Evolutionary conservation across 2,888 invertebrate species (phyloP).

Genomic region (Pollenia labialis): DNA sequence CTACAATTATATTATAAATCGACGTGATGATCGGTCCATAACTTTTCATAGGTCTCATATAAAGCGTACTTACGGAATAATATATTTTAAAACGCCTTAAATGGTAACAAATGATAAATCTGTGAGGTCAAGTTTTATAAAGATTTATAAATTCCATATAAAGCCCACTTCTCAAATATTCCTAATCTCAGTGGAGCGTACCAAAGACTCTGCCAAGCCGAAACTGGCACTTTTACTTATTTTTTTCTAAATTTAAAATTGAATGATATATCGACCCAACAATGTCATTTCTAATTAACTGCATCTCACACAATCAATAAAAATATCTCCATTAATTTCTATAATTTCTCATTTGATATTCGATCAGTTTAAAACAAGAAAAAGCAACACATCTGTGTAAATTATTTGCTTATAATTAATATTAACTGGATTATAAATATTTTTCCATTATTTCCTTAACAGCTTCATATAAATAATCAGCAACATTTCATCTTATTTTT

Average conservation of each 20-base stretch:
- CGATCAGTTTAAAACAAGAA: slow-evolving; percentile 23
- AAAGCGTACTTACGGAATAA: too few species aligned
- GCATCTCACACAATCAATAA: background rate
- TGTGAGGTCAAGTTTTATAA: too few species aligned
- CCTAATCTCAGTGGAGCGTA: too few species aligned
- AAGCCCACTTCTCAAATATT: too few species aligned
- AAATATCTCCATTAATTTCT: slow-evolving; percentile 1
- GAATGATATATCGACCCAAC: slow-evolving; percentile 14
- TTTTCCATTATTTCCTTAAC: slow-evolving; percentile 60
- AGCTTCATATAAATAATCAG: slow-evolving; percentile 70
- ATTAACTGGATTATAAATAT: slow-evolving; percentile 61
- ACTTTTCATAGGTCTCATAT: too few species aligned
- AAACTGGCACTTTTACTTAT: too few species aligned
- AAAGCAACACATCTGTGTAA: slow-evolving; percentile 45
- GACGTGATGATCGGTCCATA: too few species aligned
- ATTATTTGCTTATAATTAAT: slow-evolving; percentile 66
- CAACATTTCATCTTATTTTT: slow-evolving; percentile 62
- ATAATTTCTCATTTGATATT: slow-evolving; percentile 36
- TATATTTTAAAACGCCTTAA: too few species aligned
- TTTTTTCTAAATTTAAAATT: background rate
- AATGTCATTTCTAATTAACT: slow-evolving; percentile 3
- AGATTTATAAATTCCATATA: too few species aligned
- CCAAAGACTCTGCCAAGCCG: too few species aligned
- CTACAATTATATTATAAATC: too few species aligned
- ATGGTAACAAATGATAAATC: too few species aligned